These are phyloP conservation scores for Arrhopalites spinosus DNA, from an alignment of 2,888 invertebrate genomes.

Conservation along the genomic window DNA sequence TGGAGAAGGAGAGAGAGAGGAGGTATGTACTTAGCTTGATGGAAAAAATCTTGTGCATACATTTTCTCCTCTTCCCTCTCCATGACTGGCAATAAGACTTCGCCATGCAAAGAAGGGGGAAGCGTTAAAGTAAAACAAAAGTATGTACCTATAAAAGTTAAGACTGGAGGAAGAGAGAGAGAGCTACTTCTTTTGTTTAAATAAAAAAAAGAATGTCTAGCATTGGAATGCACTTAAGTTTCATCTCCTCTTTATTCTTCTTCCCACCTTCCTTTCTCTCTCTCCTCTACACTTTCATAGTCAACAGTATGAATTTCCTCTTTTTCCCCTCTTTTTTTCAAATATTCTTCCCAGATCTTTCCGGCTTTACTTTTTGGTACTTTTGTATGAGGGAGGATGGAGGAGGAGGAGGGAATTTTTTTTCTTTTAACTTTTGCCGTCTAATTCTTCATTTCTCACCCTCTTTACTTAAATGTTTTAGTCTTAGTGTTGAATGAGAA, in stretches of 20 bases:
- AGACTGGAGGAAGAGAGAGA: neutral
- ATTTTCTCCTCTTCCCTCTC: neutral
- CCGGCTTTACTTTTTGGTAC: neutral
- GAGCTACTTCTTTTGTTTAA: slow-evolving; percentile 5
- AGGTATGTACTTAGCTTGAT: neutral
- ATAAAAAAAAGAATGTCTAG: neutral
- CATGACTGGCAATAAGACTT: too few species aligned
- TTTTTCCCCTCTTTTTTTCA: neutral
- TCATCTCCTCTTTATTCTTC: slow-evolving; percentile 1
- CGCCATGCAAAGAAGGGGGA: neutral
- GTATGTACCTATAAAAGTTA: neutral
- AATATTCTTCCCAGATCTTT: neutral
- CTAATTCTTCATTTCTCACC: too few species aligned
- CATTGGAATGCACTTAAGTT: slow-evolving; percentile 30
- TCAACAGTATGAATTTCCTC: neutral
- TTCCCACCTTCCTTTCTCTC: neutral
- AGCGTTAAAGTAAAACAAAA: slow-evolving; percentile 5
- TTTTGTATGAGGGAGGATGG: neutral
- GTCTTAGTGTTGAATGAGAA: too few species aligned
- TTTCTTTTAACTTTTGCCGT: too few species aligned
- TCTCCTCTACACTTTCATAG: neutral
- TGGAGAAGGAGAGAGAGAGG: neutral
- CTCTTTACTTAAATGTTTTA: too few species aligned
- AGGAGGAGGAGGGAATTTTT: neutral
- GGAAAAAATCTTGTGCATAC: slow-evolving; percentile 3